A percentile compares a stretch with the other conserved stretches of the same genome.
Conservation (phyloP, 2,797 vertebrate species). For the Atherinosoma microstoma region DNA sequence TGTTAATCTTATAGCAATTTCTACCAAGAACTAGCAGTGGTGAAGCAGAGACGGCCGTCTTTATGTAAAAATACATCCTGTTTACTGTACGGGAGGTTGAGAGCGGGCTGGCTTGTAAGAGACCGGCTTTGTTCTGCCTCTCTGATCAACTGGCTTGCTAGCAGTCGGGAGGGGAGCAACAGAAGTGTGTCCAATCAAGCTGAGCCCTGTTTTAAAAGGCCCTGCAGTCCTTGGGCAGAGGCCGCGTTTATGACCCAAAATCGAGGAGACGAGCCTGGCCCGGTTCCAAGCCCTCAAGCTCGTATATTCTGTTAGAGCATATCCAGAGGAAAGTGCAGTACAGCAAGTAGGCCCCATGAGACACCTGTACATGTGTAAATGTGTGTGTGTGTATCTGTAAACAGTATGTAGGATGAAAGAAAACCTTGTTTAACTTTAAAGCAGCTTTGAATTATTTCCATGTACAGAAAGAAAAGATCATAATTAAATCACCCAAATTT, state of each 20-base stretch:
- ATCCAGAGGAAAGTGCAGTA: constrained; percentile 58
- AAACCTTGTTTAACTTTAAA: constrained; percentile 51
- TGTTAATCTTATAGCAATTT: constrained; percentile 14
- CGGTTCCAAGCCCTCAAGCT: constrained; percentile 61
- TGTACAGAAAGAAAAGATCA: neutral
- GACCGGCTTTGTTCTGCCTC: constrained; percentile 72
- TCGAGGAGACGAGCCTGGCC: constrained; percentile 66
- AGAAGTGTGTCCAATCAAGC: constrained; percentile 82
- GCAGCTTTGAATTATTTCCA: neutral
- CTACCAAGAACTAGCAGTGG: constrained; percentile 9
- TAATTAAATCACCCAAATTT: neutral
- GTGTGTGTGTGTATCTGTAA: constrained; percentile 29
- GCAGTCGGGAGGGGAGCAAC: constrained; percentile 63
- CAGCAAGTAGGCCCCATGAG: constrained; percentile 47
- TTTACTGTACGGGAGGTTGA: constrained; percentile 58
- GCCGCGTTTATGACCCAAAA: constrained; percentile 75
- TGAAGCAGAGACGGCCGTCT: constrained; percentile 13
- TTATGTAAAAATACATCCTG: constrained; percentile 32
- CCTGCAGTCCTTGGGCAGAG: constrained; percentile 71
- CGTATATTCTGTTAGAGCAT: constrained; percentile 62
- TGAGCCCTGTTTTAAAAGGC: constrained; percentile 78
- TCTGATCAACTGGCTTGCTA: constrained; percentile 77
- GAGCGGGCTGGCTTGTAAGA: constrained; percentile 59
- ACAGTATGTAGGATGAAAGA: constrained; percentile 32
- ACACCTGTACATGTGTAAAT: constrained; percentile 58